Percentiles rank a stretch among this genome's conserved stretches.
Evolutionary conservation across 2,888 invertebrate species (phyloP).

Genomic region (Peribatodes rhomboidaria): DNA sequence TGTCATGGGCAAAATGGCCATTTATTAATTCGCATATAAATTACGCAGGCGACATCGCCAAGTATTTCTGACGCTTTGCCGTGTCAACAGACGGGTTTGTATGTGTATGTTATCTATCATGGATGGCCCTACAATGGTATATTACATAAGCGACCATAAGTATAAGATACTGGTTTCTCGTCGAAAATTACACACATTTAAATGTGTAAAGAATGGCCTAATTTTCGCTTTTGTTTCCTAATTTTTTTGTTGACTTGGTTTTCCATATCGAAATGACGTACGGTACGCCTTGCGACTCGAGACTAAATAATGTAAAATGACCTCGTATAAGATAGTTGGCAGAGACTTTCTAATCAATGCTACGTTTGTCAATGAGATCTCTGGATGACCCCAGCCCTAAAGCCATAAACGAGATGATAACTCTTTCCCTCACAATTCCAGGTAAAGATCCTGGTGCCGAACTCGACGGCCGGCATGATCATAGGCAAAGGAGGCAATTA

Average conservation of each 20-base stretch:
- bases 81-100: no score
- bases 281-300: neutral
- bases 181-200: neutral
- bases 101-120: neutral
- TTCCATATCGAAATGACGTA: neutral
- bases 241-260: no score
- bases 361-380: no score
- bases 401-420: neutral
- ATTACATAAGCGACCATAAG: neutral
- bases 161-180: neutral
- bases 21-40: neutral
- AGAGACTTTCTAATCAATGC: neutral
- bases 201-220: no score
- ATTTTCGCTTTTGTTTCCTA: no score
- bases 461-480: constrained; percentile 99
- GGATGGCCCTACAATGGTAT: neutral
- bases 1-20: neutral
- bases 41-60: neutral
- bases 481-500: constrained; percentile 98
- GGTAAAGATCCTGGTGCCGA: constrained; percentile 98
- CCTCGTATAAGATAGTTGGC: no score
- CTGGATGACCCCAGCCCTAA: no score
- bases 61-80: neutral
- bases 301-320: no score
- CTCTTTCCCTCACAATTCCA: constrained; percentile 52